A percentile compares a stretch with the other conserved stretches of the same genome.
These are phyloP conservation scores for Molorchus minor DNA, from an alignment of 2,888 invertebrate genomes.

Conservation along the genomic window DNA sequence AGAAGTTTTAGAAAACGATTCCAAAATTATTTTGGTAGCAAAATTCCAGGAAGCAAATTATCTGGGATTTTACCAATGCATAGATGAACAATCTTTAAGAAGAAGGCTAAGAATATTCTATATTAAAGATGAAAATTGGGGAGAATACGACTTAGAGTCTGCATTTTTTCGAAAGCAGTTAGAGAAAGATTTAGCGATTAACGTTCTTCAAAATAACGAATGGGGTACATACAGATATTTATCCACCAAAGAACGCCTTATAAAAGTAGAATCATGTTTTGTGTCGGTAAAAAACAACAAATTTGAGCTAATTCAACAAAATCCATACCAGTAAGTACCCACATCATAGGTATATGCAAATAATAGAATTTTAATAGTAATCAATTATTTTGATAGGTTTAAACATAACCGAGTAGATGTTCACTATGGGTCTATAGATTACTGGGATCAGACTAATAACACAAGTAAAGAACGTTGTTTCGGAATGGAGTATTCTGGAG, in stretches of 20 bases:
- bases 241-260: neutral
- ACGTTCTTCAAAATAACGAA: conserved; percentile 32
- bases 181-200: conserved; percentile 39
- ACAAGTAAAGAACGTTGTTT: neutral
- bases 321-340: conserved; percentile 8
- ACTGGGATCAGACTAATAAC: conserved; percentile 1
- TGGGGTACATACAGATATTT: conserved; percentile 39
- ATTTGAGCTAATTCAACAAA: conserved; percentile 1
- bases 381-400: too few relatives aligned
- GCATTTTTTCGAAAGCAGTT: conserved; percentile 34
- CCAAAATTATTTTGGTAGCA: conserved; percentile 30
- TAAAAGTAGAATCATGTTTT: conserved; percentile 63
- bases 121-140: conserved; percentile 23
- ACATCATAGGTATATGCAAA: neutral
- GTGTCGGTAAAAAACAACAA: neutral
- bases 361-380: neutral
- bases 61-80: conserved; percentile 34
- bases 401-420: conserved; percentile 3
- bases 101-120: conserved; percentile 26
- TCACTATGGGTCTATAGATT: conserved; percentile 7
- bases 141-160: conserved; percentile 28
- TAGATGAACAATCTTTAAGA: conserved; percentile 21
- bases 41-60: conserved; percentile 30
- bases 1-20: conserved; percentile 15
- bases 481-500: conserved; percentile 17